Conservation (phyloP, 2,113 vertebrate genomes). For the Pteropus alecto region DNA sequence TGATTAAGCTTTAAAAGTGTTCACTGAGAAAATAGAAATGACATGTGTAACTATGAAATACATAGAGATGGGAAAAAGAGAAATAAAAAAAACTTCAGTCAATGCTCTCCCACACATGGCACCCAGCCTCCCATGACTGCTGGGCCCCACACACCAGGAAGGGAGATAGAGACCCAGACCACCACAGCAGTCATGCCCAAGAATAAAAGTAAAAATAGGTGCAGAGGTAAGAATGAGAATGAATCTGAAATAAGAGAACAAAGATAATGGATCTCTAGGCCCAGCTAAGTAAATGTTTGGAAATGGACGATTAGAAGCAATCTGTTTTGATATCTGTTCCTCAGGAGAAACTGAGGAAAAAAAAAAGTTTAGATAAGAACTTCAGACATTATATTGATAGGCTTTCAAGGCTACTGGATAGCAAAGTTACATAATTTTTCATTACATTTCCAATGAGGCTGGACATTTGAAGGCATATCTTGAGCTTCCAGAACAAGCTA, state of each 20-base stretch:
- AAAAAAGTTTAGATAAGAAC: background rate
- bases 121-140: background rate
- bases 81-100: background rate
- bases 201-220: background rate
- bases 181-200: background rate
- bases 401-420: background rate
- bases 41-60: background rate
- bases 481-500: background rate
- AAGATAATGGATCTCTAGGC: background rate
- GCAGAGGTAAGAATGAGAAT: background rate
- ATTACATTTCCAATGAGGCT: background rate
- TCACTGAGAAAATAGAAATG: background rate
- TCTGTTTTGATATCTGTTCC: background rate
- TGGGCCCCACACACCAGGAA: background rate
- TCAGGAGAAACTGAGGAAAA: background rate
- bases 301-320: background rate
- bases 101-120: accelerated
- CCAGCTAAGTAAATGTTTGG: background rate
- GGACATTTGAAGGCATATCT: background rate
- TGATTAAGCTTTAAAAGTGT: background rate
- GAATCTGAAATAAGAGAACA: background rate
- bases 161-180: background rate
- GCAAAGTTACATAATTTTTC: background rate
- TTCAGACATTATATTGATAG: background rate
- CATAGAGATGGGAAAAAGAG: background rate